Evolutionary conservation across 2,797 vertebrate species (phyloP).

Genomic region (Poliocrania exsul): DNA sequence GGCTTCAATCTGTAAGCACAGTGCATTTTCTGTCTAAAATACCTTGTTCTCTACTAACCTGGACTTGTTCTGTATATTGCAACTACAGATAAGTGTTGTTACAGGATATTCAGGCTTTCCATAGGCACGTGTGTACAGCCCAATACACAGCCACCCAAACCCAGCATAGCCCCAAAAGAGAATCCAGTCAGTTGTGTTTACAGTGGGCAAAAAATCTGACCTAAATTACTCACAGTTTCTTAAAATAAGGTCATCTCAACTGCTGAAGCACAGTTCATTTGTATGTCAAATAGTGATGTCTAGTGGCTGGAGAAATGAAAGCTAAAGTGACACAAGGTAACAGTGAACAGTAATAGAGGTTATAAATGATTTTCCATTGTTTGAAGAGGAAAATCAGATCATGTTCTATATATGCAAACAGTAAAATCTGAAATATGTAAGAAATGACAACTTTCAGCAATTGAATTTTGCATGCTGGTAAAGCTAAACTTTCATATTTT

Average conservation of each 20-base stretch:
- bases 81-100: not conserved
- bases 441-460: not conserved
- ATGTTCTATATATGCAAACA: not conserved
- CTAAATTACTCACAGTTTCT: not conserved
- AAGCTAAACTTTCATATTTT: not conserved
- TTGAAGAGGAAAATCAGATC: not conserved
- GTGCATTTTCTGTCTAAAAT: not conserved
- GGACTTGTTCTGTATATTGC: not conserved
- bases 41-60: not conserved
- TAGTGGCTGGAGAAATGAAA: not conserved
- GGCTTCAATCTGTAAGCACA: not conserved
- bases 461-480: not conserved
- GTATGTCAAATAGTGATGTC: not conserved
- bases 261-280: not conserved
- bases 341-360: not conserved
- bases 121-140: fast-evolving
- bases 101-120: not conserved
- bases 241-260: not conserved
- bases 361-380: not conserved
- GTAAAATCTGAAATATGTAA: not conserved
- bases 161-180: not conserved
- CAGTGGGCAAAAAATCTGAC: not conserved
- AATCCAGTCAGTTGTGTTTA: not conserved
- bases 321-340: not conserved
- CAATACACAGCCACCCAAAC: not conserved